A percentile compares a stretch with the other conserved stretches of the same genome.
These are phyloP conservation scores for Clarias macrocephalus DNA, from an alignment of 2,113 vertebrate species.

Conservation along the genomic window DNA sequence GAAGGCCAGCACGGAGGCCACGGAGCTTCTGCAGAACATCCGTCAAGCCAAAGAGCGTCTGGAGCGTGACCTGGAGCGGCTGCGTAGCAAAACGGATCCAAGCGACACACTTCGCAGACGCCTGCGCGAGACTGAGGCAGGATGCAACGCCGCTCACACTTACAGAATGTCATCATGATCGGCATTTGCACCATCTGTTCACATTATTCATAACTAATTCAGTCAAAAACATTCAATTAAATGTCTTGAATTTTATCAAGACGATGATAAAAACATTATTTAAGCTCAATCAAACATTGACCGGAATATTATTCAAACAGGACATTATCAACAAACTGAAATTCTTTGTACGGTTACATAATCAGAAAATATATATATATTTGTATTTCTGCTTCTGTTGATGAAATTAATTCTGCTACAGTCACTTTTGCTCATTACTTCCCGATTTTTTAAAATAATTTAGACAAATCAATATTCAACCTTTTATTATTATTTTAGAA, in stretches of 20 bases:
- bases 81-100: conserved; percentile 87
- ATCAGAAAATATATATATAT: not conserved
- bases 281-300: not conserved
- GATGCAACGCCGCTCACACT: conserved; percentile 4
- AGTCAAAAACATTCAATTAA: not conserved
- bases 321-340: not conserved
- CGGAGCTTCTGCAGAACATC: conserved; percentile 96
- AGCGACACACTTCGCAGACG: conserved; percentile 93
- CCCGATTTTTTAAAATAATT: not conserved
- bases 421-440: not conserved
- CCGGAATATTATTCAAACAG: not conserved
- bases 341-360: not conserved
- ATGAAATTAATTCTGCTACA: not conserved
- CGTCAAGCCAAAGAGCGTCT: conserved; percentile 96
- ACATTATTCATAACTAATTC: not conserved
- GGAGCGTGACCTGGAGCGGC: conserved; percentile 90
- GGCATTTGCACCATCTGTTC: conserved; percentile 13
- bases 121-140: conserved; percentile 90
- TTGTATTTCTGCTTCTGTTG: not conserved
- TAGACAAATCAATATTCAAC: not conserved
- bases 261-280: not conserved
- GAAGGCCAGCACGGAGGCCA: conserved; percentile 96
- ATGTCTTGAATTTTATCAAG: not conserved
- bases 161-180: conserved; percentile 18
- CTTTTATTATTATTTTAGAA: not conserved